A percentile compares a stretch with the other conserved stretches of the same genome.
Evolutionary conservation across 2,797 vertebrate species (phyloP).

Genomic region (Phaenicophaeus curvirostris): DNA sequence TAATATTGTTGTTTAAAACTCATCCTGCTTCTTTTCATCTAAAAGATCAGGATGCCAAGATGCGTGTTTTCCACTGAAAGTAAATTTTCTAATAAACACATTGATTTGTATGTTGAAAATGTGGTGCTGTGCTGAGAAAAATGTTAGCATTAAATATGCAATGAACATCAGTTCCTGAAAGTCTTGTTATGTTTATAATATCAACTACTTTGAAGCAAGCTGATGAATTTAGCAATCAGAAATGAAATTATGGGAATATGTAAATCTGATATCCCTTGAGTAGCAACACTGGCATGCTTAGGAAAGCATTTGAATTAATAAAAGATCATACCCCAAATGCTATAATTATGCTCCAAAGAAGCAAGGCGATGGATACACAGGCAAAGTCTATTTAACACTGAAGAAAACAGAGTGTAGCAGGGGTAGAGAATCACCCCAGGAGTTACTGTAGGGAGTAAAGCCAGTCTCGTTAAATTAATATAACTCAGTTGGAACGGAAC

Average conservation of each 20-base stretch:
- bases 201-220: slow-evolving; percentile 47
- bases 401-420: not conserved
- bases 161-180: slow-evolving; percentile 48
- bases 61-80: not conserved
- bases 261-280: slow-evolving; percentile 57
- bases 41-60: not conserved
- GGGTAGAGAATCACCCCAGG: not conserved
- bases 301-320: slow-evolving; percentile 58
- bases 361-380: not conserved
- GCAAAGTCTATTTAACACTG: not conserved
- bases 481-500: not conserved
- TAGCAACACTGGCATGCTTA: slow-evolving; percentile 8
- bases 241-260: slow-evolving; percentile 60
- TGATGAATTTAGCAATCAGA: slow-evolving; percentile 65
- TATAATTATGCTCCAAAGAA: slow-evolving; percentile 32
- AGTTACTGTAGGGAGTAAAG: not conserved
- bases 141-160: slow-evolving; percentile 24
- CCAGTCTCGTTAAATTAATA: not conserved
- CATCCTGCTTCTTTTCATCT: not conserved
- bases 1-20: not conserved
- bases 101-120: slow-evolving; percentile 6
- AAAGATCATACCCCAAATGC: slow-evolving; percentile 36
- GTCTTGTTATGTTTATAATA: slow-evolving; percentile 45
- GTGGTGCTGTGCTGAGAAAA: not conserved
- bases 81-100: not conserved